These are phyloP conservation scores for Leuciscus idus DNA, from an alignment of 2,113 vertebrate genomes.

Conservation along the genomic window DNA sequence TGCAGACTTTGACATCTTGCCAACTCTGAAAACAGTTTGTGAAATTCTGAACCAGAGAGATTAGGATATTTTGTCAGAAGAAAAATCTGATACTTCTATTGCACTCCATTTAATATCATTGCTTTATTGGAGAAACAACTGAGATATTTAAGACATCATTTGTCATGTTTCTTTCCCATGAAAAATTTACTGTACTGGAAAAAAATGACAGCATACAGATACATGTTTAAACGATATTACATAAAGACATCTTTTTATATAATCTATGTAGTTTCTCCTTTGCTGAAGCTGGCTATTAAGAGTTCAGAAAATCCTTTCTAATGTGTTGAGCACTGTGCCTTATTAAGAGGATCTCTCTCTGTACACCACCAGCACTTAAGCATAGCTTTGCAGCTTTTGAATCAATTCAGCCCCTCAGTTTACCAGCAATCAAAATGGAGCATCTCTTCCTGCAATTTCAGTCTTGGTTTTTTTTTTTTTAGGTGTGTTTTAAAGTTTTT, in stretches of 20 bases:
- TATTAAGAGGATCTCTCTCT: constrained; percentile 14
- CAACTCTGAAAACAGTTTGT: neutral
- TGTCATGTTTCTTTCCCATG: neutral
- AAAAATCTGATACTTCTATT: neutral
- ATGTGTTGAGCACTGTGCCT: constrained; percentile 19
- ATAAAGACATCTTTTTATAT: neutral
- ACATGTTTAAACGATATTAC: neutral
- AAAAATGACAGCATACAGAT: neutral
- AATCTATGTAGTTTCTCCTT: neutral
- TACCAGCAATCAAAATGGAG: constrained; percentile 5
- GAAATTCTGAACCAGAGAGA: neutral
- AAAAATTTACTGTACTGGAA: neutral
- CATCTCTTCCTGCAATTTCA: neutral
- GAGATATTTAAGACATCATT: neutral
- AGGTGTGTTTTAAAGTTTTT: neutral
- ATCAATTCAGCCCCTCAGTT: constrained; percentile 14
- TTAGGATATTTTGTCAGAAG: neutral
- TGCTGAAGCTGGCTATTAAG: neutral
- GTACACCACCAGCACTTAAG: constrained; percentile 31
- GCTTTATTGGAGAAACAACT: neutral
- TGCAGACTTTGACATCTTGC: neutral
- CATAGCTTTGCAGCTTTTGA: constrained; percentile 24
- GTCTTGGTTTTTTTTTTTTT: neutral
- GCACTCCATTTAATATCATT: neutral
- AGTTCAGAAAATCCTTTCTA: neutral